Evolutionary conservation across 1,140 invertebrate species (phyloP), one percentile per base, ranked within the genome.

Genomic region (Penaeus vannamei): DNA sequence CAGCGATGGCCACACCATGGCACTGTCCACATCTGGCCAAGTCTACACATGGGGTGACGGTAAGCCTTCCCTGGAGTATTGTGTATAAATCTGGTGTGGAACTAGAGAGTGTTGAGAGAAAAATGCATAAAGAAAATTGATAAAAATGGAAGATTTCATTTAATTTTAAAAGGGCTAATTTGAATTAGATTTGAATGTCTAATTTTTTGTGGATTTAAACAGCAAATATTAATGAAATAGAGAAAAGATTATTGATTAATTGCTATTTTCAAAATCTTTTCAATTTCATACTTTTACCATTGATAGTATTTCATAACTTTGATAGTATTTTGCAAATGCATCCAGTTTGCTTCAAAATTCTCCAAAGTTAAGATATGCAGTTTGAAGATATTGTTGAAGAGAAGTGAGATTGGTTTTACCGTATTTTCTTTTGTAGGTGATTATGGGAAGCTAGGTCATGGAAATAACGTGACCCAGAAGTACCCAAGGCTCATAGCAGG

Each of bases 1-100:
- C 61, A 93, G 94, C 87, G 95, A 95, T 92, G 95, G 95, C 8
- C 95, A 95, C 92, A 95, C 95, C 2, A 91, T 95, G 59, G 94
- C 94, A 14, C 92, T 95, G 8, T 95, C 94, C 22, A 94, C 94
- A 86, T 93, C 94, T 69, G 95, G 95, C n/a, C 92, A 93, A 84
- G 94, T 95, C 26, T 95, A 94, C 92, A 95, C 94, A 32, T 95
- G 95, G 95, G 95, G 95, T n/a, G 95, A 95, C 92, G 95, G 95
- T 92, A 93, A 94, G 92, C 94, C 61, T 66, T 89, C 23, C 85
- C 17, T 26, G 62, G 36, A 32, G 26, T 23, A 85, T 86, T 42
- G 22, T 22, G 42, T n/a, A 61, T 85, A 7, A 20, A 12, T n/a
- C 42, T 85, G 32, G 32, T 80, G 26, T 64, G 79, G 79, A 20